phyloP scores from a whole-genome alignment of 2,797 vertebrate genomes.

The Cynodonichthys magdalenae region DNA sequence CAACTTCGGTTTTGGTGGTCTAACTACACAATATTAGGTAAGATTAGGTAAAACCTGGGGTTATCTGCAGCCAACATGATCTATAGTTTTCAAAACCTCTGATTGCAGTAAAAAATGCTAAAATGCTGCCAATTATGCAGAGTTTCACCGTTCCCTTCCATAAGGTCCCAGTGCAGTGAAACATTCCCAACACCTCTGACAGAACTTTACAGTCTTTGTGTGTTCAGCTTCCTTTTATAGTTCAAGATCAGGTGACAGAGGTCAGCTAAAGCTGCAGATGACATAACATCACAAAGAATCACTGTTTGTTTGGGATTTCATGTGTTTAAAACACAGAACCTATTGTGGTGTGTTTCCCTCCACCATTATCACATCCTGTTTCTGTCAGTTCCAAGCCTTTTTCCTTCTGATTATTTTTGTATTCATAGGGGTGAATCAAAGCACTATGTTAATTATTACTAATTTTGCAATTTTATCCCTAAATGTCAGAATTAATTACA shows the following conservation, averaged over 20 bases:
- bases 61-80: neutral
- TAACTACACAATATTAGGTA: neutral
- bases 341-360: slow-evolving; percentile 8
- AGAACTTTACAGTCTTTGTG: neutral
- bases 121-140: neutral
- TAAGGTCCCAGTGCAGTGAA: too few species aligned
- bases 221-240: slow-evolving; percentile 2
- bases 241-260: slow-evolving; percentile 25
- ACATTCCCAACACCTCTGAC: rapidly evolving
- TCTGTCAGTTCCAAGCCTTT: neutral
- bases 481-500: too few species aligned
- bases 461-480: too few species aligned
- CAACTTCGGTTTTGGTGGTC: neutral
- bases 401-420: slow-evolving; percentile 17
- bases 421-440: slow-evolving; percentile 1
- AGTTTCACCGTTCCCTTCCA: too few species aligned
- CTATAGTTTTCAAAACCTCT: neutral
- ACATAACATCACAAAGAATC: slow-evolving; percentile 11
- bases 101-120: neutral
- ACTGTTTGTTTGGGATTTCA: neutral
- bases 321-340: slow-evolving; percentile 15
- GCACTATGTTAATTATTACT: too few species aligned
- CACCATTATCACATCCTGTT: slow-evolving; percentile 9
- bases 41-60: neutral
- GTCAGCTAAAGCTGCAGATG: slow-evolving; percentile 8